Conservation (phyloP, 2,888 invertebrate species). For the Steinernema hermaphroditum region DNA sequence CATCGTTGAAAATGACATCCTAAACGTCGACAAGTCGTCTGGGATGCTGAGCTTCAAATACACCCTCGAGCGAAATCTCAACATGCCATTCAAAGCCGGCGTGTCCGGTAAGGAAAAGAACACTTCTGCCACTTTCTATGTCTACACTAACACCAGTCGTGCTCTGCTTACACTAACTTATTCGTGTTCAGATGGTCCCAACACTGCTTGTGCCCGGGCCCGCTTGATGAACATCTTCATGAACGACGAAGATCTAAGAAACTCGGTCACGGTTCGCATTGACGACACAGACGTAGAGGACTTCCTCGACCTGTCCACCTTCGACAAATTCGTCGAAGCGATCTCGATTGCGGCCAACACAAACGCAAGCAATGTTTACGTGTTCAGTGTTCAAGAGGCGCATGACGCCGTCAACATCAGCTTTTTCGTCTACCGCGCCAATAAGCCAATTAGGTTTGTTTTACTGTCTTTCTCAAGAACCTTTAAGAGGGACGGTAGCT, state of each 20-base stretch:
- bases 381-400: constrained; percentile 39
- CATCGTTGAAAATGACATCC: constrained; percentile 57
- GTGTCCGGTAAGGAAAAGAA: constrained; percentile 55
- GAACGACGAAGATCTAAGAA: constrained; percentile 47
- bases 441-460: constrained; percentile 40
- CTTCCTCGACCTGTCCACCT: constrained; percentile 58
- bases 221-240: constrained; percentile 54
- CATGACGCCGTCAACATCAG: constrained; percentile 41
- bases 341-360: constrained; percentile 36
- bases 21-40: constrained; percentile 54
- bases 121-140: too few species aligned
- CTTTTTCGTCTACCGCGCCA: constrained; percentile 44
- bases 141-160: too few species aligned
- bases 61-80: constrained; percentile 55
- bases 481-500: constrained; percentile 6
- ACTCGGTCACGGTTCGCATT: constrained; percentile 55
- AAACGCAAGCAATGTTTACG: constrained; percentile 37
- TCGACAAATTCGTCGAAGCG: constrained; percentile 51
- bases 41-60: constrained; percentile 54
- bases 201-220: constrained; percentile 58
- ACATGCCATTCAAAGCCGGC: constrained; percentile 55
- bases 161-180: too few species aligned
- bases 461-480: constrained; percentile 20
- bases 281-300: constrained; percentile 51
- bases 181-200: constrained; percentile 63